Evolutionary conservation across 2,113 vertebrate genomes (phyloP).

Genomic region (Galemys pyrenaicus): DNA sequence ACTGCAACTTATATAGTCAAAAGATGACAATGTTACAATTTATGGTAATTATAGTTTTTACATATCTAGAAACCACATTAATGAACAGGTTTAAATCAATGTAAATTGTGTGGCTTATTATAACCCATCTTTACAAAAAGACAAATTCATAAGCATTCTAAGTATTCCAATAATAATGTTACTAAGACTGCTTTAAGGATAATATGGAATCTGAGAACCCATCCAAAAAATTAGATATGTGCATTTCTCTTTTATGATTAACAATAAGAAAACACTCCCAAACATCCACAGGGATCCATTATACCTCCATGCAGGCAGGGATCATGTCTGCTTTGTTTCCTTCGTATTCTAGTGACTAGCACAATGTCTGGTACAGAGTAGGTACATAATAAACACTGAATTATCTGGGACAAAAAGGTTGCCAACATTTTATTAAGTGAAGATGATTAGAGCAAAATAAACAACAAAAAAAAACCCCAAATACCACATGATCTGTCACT

Average conservation of each 20-base stretch:
- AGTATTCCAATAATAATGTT: not conserved
- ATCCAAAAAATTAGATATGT: not conserved
- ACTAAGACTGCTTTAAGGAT: not conserved
- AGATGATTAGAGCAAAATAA: not conserved
- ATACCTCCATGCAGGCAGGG: not conserved
- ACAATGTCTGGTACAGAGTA: not conserved
- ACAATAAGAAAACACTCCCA: not conserved
- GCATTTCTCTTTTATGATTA: not conserved
- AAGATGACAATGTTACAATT: not conserved
- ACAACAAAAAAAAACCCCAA: not conserved
- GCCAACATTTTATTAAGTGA: conserved; percentile 30
- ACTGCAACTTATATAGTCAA: not conserved
- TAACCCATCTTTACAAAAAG: not conserved
- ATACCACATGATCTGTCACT: not conserved
- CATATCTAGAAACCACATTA: conserved; percentile 13
- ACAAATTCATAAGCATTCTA: not conserved
- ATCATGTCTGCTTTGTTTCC: not conserved
- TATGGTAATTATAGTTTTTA: not conserved
- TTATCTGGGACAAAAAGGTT: not conserved
- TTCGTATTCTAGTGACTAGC: not conserved
- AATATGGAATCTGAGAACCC: not conserved
- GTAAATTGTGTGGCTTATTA: not conserved
- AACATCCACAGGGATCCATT: not conserved
- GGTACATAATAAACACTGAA: not conserved
- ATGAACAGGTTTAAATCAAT: not conserved